Percentiles rank a stretch among this genome's conserved stretches.
These are phyloP conservation scores for Doris montereyensis DNA, from an alignment of 2,888 invertebrate genomes.

Conservation along the genomic window DNA sequence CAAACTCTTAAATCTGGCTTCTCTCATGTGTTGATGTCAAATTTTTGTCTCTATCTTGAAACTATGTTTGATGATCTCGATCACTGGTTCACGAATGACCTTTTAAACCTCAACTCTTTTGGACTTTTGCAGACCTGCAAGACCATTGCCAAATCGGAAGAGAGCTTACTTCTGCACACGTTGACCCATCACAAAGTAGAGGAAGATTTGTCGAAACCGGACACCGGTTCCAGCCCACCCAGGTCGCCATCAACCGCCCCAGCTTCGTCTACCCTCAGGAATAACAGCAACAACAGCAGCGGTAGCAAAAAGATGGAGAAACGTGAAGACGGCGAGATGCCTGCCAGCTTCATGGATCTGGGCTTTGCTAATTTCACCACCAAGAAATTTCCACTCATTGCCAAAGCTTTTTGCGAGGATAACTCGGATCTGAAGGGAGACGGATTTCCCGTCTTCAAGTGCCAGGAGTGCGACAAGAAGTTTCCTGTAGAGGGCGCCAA, in stretches of 20 bases:
- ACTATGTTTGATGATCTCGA: no score
- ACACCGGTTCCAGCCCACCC: background rate
- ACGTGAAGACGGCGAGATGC: background rate
- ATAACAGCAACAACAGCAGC: conserved; percentile 76
- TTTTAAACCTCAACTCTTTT: conserved; percentile 4
- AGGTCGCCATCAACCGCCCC: background rate
- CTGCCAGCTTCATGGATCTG: conserved; percentile 75
- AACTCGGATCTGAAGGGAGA: conserved; percentile 71
- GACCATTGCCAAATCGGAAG: conserved; percentile 35
- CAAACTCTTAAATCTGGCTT: no score
- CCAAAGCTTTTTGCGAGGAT: conserved; percentile 82
- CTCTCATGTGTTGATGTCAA: no score
- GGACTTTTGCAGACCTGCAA: conserved; percentile 29
- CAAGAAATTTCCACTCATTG: conserved; percentile 85
- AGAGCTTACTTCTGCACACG: conserved; percentile 31
- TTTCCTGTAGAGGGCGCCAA: conserved; percentile 71
- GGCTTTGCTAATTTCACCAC: conserved; percentile 86
- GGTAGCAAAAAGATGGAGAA: background rate
- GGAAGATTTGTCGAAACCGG: conserved; percentile 1
- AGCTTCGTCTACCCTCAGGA: conserved; percentile 82
- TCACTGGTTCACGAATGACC: no score
- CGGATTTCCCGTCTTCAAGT: conserved; percentile 68
- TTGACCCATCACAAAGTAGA: conserved; percentile 29
- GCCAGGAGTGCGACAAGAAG: conserved; percentile 67
- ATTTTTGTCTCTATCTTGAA: no score